Conservation (phyloP, 2,888 invertebrate species). For the Ischnus inquisitorius region DNA sequence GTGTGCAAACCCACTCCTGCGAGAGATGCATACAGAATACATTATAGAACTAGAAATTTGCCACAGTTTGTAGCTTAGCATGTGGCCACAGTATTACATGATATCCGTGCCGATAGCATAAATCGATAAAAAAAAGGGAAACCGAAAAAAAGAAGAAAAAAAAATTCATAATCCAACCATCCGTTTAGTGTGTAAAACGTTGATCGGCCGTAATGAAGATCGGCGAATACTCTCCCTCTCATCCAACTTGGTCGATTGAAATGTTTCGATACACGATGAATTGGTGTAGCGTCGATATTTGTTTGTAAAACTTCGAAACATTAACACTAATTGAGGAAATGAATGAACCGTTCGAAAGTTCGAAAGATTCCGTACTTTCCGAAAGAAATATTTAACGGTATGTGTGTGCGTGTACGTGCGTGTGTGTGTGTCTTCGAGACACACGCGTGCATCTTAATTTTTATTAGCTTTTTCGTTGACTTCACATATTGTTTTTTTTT, state of each 20-base stretch:
- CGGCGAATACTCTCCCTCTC: slow-evolving; percentile 53
- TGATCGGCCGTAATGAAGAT: slow-evolving; percentile 44
- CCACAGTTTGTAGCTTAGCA: slow-evolving; percentile 66
- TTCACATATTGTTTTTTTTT: slow-evolving; percentile 34
- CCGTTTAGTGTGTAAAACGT: slow-evolving; percentile 47
- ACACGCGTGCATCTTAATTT: slow-evolving; percentile 59
- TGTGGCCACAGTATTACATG: slow-evolving; percentile 75
- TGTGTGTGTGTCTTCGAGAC: slow-evolving; percentile 16
- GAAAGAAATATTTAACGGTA: slow-evolving; percentile 17
- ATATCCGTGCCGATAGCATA: slow-evolving; percentile 73
- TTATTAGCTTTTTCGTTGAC: slow-evolving; percentile 66
- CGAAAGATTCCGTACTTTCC: slow-evolving; percentile 26
- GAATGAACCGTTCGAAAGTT: slow-evolving; percentile 15
- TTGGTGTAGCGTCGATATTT: slow-evolving; percentile 48
- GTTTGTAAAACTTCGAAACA: slow-evolving; percentile 44
- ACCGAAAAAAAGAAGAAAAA: slow-evolving; percentile 40
- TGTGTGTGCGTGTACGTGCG: slow-evolving; percentile 4
- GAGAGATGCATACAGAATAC: slow-evolving; percentile 50
- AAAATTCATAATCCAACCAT: slow-evolving; percentile 37
- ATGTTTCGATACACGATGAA: slow-evolving; percentile 49
- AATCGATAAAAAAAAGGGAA: slow-evolving; percentile 55
- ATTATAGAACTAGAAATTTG: slow-evolving; percentile 52
- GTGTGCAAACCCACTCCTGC: slow-evolving; percentile 59
- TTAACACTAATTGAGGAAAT: slow-evolving; percentile 27
- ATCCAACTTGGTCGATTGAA: slow-evolving; percentile 50